Evolutionary conservation across 2,797 vertebrate genomes (phyloP).

Genomic region (Buphagus erythrorhynchus): DNA sequence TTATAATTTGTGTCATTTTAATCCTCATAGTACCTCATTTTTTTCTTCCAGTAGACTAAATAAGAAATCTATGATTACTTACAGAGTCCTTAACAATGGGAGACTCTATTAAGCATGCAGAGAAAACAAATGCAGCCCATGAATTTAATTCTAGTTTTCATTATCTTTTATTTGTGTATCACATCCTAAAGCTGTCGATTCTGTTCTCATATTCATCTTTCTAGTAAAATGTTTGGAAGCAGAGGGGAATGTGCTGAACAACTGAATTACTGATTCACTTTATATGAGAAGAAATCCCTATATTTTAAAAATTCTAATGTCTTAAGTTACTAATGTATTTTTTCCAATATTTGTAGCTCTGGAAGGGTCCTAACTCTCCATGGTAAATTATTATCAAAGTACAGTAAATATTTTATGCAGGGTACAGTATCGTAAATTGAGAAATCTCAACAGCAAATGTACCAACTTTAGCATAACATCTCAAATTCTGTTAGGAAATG

Average conservation of each 20-base stretch:
- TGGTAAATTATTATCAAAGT: constrained; percentile 56
- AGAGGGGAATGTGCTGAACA: constrained; percentile 40
- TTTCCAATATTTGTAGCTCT: constrained; percentile 27
- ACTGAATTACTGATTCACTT: constrained; percentile 62
- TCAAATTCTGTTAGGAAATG: constrained; percentile 25
- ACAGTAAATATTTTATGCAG: constrained; percentile 13
- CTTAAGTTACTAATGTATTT: constrained; percentile 13
- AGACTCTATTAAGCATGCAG: constrained; percentile 60
- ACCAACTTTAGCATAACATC: background rate
- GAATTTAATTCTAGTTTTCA: constrained; percentile 74
- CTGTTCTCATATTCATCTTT: constrained; percentile 64
- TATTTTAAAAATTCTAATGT: constrained; percentile 58
- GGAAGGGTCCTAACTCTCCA: background rate
- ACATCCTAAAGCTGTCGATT: constrained; percentile 73
- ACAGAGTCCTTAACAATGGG: constrained; percentile 66
- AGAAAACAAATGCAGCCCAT: constrained; percentile 69
- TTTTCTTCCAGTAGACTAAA: constrained; percentile 60
- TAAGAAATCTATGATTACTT: constrained; percentile 72
- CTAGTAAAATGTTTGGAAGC: constrained; percentile 34
- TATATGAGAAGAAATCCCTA: constrained; percentile 38
- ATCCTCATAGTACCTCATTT: constrained; percentile 18
- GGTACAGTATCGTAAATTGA: constrained; percentile 13
- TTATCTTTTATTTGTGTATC: constrained; percentile 72
- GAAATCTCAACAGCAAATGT: constrained; percentile 37
- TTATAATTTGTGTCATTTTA: constrained; percentile 48